Conservation (phyloP, 2,113 vertebrate genomes). For the Lagenorhynchus albirostris region DNA sequence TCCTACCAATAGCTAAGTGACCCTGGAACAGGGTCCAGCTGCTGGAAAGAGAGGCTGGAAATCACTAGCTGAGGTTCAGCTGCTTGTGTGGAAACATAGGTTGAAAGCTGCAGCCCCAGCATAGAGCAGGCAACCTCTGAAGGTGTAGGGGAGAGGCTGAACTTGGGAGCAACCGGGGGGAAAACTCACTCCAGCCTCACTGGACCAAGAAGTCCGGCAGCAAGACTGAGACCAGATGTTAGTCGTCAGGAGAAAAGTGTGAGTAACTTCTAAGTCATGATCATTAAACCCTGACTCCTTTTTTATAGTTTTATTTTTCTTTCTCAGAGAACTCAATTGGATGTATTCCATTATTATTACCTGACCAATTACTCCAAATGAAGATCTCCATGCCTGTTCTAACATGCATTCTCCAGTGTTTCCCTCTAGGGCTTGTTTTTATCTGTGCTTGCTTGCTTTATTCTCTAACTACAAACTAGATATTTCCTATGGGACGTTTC, state of each 20-base stretch:
- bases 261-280: not conserved
- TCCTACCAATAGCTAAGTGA: not conserved
- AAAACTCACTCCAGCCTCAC: not conserved
- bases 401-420: not conserved
- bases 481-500: not conserved
- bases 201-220: not conserved
- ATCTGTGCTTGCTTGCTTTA: not conserved
- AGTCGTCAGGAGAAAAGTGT: not conserved
- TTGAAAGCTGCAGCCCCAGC: not conserved
- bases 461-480: not conserved
- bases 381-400: not conserved
- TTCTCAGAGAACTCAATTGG: not conserved
- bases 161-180: not conserved
- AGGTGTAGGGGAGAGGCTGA: not conserved
- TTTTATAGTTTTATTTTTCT: constrained; percentile 16
- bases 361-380: not conserved
- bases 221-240: not conserved
- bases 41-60: not conserved
- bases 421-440: not conserved
- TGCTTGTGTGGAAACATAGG: not conserved
- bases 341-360: not conserved
- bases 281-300: not conserved
- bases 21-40: not conserved
- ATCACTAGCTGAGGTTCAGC: not conserved
- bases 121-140: not conserved